These are phyloP conservation scores for Chelonoidis abingdonii DNA, from an alignment of 2,113 vertebrate species.

Conservation along the genomic window DNA sequence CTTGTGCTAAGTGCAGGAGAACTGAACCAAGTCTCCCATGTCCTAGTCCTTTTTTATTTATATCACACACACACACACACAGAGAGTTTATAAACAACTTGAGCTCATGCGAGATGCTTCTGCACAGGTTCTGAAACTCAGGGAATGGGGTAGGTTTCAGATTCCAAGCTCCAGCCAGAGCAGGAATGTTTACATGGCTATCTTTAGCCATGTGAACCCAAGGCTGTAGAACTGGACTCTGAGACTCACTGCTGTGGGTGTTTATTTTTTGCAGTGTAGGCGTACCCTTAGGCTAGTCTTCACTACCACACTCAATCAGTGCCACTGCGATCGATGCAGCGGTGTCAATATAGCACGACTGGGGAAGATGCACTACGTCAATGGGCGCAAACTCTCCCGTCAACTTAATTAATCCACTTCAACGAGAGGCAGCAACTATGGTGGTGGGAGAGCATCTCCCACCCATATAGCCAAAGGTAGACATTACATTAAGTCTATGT, in stretches of 20 bases:
- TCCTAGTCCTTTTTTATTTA: accelerated
- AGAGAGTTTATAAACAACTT: neutral
- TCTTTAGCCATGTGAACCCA: neutral
- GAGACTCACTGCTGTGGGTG: neutral
- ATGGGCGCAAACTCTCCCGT: too few relatives aligned
- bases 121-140: neutral
- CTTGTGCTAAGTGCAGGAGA: neutral
- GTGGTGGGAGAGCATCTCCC: too few relatives aligned
- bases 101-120: neutral
- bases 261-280: neutral
- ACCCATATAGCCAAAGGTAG: too few relatives aligned
- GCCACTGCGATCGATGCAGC: too few relatives aligned
- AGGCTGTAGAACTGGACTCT: neutral
- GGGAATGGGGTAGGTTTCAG: neutral
- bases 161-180: neutral
- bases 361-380: too few relatives aligned
- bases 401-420: too few relatives aligned
- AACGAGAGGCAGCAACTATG: too few relatives aligned
- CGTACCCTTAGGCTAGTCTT: too few relatives aligned
- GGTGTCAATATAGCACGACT: too few relatives aligned
- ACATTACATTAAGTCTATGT: too few relatives aligned
- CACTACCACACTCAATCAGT: too few relatives aligned
- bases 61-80: accelerated
- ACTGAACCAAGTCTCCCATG: neutral
- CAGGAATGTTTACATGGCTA: neutral